Percentiles rank a stretch among this genome's conserved stretches.
phyloP scores from a whole-genome alignment of 2,888 invertebrate genomes.

The Miltochrista miniata region DNA sequence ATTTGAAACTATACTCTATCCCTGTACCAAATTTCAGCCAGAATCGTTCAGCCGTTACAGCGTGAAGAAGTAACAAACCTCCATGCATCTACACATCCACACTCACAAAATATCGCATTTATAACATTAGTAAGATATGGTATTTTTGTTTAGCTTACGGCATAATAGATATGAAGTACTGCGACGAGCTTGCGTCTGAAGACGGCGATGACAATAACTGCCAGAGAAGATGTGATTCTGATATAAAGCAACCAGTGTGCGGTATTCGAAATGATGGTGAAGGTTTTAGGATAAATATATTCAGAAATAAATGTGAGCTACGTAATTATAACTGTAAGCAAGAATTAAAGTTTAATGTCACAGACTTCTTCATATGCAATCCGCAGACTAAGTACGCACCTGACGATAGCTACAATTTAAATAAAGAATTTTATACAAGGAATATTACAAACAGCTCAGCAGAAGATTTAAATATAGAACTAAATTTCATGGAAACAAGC shows the following conservation, averaged over 20 bases:
- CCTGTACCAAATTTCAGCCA: no score
- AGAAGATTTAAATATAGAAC: neutral
- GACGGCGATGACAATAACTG: constrained; percentile 25
- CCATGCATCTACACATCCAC: no score
- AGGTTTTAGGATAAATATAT: constrained; percentile 58
- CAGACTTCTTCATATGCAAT: constrained; percentile 54
- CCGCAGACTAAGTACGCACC: constrained; percentile 10
- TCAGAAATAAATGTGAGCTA: constrained; percentile 55
- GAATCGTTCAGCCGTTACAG: no score
- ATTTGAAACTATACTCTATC: no score
- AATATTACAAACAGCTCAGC: no score
- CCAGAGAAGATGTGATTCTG: constrained; percentile 14
- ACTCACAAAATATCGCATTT: no score
- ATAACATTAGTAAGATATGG: no score
- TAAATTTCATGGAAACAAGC: neutral
- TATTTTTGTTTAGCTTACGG: constrained; percentile 46
- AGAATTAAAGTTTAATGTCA: constrained; percentile 42
- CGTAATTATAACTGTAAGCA: constrained; percentile 54
- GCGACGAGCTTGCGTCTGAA: constrained; percentile 23
- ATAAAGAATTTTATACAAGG: no score
- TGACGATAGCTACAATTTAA: constrained; percentile 1
- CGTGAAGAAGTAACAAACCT: no score
- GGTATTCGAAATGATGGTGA: constrained; percentile 52
- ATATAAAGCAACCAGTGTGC: constrained; percentile 42
- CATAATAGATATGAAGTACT: constrained; percentile 51